Evolutionary conservation across 2,888 invertebrate species (phyloP).

Genomic region (Campoletis raptor): DNA sequence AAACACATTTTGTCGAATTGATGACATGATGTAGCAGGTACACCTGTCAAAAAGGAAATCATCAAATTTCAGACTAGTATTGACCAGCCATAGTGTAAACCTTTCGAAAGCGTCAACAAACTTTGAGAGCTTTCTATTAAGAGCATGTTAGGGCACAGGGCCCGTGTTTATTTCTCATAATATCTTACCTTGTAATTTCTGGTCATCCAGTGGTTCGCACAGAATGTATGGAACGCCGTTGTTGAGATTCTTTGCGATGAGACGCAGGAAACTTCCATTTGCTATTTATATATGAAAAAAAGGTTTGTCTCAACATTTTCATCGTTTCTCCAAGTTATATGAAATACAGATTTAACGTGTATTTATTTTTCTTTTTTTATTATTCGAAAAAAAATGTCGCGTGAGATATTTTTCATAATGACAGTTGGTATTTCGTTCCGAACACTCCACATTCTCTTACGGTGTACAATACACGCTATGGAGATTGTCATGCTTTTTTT

Average conservation of each 20-base stretch:
- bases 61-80: not conserved
- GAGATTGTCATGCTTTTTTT: no score
- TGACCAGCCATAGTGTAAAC: not conserved
- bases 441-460: no score
- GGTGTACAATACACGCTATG: no score
- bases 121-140: no score
- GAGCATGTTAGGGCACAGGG: not conserved
- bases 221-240: not conserved
- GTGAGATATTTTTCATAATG: no score
- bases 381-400: no score
- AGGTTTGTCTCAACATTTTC: not conserved
- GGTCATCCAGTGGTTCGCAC: not conserved
- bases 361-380: no score
- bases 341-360: not conserved
- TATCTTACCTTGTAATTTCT: not conserved
- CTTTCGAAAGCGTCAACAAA: not conserved
- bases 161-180: not conserved
- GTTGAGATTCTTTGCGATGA: not conserved
- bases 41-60: not conserved
- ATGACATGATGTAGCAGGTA: not conserved
- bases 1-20: not conserved
- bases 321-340: not conserved
- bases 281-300: not conserved
- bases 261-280: not conserved
- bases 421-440: no score